These are phyloP conservation scores for Tachypleus tridentatus DNA, from an alignment of 1,140 invertebrate genomes.

Conservation along the genomic window DNA sequence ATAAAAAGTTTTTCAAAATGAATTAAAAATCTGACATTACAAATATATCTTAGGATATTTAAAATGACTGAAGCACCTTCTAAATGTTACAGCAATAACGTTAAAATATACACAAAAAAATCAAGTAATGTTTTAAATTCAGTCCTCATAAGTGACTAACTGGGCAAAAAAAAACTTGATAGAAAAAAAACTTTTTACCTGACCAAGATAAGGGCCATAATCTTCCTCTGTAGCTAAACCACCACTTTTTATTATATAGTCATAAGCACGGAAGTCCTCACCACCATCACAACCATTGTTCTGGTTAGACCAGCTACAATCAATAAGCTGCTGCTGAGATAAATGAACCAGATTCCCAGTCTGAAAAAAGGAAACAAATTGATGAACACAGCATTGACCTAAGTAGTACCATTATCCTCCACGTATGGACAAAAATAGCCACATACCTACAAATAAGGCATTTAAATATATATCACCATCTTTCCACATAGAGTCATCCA, in stretches of 20 bases:
- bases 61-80: not conserved
- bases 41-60: too few relatives aligned
- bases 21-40: too few relatives aligned
- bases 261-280: constrained; percentile 73
- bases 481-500: too few relatives aligned
- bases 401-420: too few relatives aligned
- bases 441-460: too few relatives aligned
- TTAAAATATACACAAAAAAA: constrained; percentile 13
- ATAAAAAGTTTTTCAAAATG: too few relatives aligned
- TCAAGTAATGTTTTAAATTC: not conserved
- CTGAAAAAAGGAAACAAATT: not conserved
- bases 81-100: not conserved
- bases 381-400: too few relatives aligned
- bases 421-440: too few relatives aligned
- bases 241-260: constrained; percentile 84
- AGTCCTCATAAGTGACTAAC: not conserved
- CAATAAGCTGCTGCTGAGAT: constrained; percentile 59
- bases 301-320: constrained; percentile 91
- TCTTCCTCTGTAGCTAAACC: constrained; percentile 76
- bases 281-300: constrained; percentile 97
- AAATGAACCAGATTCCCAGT: constrained; percentile 8
- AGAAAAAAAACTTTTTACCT: constrained; percentile 40
- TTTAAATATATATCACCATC: too few relatives aligned
- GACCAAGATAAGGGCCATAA: constrained; percentile 80
- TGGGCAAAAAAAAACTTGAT: not conserved